Conservation (phyloP, 1,140 invertebrate species). For the Drosophila orena region DNA sequence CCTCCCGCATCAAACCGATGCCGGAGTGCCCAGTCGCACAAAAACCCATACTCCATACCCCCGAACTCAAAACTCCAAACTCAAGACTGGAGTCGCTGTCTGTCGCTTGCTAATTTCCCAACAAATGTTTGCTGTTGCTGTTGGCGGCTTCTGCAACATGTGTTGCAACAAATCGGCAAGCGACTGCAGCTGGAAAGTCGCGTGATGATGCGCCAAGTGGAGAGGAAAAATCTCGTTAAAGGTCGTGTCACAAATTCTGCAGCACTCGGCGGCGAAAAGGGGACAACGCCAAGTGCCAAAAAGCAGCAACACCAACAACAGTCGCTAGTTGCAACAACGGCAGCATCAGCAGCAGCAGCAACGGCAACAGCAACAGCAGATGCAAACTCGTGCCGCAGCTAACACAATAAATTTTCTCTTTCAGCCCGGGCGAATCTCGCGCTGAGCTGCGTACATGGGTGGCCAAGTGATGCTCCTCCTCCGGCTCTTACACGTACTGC, state of each 20-base stretch:
- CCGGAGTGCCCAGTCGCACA: constrained; percentile 14
- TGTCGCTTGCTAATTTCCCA: constrained; percentile 72
- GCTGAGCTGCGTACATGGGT: constrained; percentile 57
- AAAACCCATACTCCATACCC: no score
- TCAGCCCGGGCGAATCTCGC: constrained; percentile 50
- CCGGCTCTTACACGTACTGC: not conserved
- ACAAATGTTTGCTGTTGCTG: constrained; percentile 73
- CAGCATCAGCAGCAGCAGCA: no score
- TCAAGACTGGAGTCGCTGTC: constrained; percentile 23
- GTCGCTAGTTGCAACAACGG: not conserved
- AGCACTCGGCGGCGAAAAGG: constrained; percentile 35
- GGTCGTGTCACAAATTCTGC: constrained; percentile 76
- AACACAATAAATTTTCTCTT: constrained; percentile 77
- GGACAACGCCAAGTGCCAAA: constrained; percentile 63
- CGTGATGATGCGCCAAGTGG: constrained; percentile 76
- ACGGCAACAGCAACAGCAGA: constrained; percentile 20
- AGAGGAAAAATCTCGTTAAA: constrained; percentile 80
- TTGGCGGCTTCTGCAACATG: constrained; percentile 57
- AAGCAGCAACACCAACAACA: constrained; percentile 23
- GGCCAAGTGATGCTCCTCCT: constrained; percentile 31
- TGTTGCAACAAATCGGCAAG: constrained; percentile 73
- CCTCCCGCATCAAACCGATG: constrained; percentile 60
- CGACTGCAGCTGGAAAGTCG: constrained; percentile 66
- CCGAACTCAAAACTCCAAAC: not conserved
- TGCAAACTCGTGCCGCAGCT: constrained; percentile 68